phyloP scores from a whole-genome alignment of 1,140 invertebrate genomes.

The Drosophila guanche region DNA sequence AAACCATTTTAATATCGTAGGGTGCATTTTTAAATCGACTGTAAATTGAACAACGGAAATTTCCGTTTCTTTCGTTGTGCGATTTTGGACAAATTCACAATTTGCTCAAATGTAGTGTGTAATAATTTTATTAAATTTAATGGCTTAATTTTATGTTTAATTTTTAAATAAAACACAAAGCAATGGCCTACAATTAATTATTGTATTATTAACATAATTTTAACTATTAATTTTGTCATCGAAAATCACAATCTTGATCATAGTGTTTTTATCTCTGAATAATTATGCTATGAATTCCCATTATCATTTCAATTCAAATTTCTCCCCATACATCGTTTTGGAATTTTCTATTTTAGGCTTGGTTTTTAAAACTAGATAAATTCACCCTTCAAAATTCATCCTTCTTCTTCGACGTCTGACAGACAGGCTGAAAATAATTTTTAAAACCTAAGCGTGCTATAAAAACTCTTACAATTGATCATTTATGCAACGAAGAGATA shows the following conservation, averaged over 20 bases:
- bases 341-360: slow-evolving; percentile 77
- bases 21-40: slow-evolving; percentile 14
- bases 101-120: slow-evolving; percentile 38
- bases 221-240: slow-evolving; percentile 20
- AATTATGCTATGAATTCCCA: slow-evolving; percentile 45
- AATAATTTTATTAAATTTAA: slow-evolving; percentile 41
- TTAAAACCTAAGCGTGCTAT: slow-evolving; percentile 44
- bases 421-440: slow-evolving; percentile 10
- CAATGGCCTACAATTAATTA: slow-evolving; percentile 43
- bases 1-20: slow-evolving; percentile 2
- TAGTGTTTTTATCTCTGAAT: slow-evolving; percentile 61
- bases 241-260: slow-evolving; percentile 20
- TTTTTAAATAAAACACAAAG: slow-evolving; percentile 44
- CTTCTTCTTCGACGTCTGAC: not conserved
- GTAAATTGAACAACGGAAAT: slow-evolving; percentile 4
- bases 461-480: slow-evolving; percentile 26
- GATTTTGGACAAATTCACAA: slow-evolving; percentile 43
- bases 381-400: slow-evolving; percentile 34
- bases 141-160: slow-evolving; percentile 39
- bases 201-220: slow-evolving; percentile 44
- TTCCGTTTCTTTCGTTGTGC: slow-evolving; percentile 3
- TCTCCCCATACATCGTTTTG: slow-evolving; percentile 14
- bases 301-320: slow-evolving; percentile 1
- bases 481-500: slow-evolving; percentile 50
- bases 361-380: slow-evolving; percentile 72